Conservation (phyloP, 2,888 invertebrate genomes). For the Cylindroiulus punctatus region DNA sequence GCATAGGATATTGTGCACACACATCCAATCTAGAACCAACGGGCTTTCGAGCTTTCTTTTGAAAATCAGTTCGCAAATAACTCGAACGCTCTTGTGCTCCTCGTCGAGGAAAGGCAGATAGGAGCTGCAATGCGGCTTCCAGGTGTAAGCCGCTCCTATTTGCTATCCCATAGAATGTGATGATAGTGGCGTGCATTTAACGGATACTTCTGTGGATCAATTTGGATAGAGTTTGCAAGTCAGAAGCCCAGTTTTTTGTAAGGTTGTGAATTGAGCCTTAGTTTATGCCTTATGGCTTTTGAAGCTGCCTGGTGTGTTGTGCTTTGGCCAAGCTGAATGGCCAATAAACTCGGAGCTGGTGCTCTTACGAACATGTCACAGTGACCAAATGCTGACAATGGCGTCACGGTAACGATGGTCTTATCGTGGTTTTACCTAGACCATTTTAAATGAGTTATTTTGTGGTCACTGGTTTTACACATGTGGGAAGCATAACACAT, state of each 20-base stretch:
- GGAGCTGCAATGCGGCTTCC: constrained; percentile 12
- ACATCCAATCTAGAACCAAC: background rate
- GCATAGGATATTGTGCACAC: background rate
- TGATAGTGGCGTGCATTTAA: background rate
- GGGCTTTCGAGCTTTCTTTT: background rate
- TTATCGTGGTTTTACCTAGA: background rate
- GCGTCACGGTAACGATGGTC: background rate
- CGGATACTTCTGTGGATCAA: background rate
- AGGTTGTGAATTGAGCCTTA: background rate
- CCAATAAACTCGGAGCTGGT: background rate
- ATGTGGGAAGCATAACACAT: background rate
- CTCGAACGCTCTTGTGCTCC: background rate
- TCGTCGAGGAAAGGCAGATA: background rate
- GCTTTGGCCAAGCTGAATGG: background rate
- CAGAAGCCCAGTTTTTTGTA: background rate
- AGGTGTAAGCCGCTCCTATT: background rate
- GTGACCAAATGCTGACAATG: background rate
- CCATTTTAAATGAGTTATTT: background rate
- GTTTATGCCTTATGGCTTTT: background rate
- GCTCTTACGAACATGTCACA: background rate
- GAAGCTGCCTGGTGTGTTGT: background rate
- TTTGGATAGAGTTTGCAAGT: background rate
- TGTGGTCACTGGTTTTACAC: background rate
- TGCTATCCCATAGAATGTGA: background rate
- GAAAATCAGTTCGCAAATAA: background rate